Percentiles rank a stretch among this genome's conserved stretches.
Conservation (phyloP, 2,113 vertebrate genomes). For the Chloebia gouldiae region DNA sequence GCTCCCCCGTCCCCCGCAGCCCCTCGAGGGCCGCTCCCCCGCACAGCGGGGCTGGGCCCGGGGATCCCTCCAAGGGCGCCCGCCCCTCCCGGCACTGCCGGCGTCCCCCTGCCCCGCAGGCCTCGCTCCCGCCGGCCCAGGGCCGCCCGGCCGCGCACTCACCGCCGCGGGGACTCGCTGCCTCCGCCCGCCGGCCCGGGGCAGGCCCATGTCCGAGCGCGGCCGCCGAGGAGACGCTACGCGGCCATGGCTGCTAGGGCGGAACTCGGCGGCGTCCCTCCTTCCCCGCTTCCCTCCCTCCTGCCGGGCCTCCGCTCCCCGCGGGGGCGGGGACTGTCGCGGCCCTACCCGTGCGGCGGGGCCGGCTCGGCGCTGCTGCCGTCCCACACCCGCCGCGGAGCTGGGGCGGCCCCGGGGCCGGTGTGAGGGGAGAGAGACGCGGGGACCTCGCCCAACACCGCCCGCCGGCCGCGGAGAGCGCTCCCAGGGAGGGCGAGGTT, state of each 20-base stretch:
- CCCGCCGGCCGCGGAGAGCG: neutral
- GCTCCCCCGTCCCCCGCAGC: neutral
- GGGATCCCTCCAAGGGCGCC: neutral
- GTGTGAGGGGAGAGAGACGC: neutral
- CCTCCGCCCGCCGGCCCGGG: neutral
- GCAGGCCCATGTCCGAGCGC: constrained; percentile 50
- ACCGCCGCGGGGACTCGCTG: constrained; percentile 1
- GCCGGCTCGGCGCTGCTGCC: accelerated
- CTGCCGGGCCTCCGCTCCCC: neutral
- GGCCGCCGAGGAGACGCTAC: neutral
- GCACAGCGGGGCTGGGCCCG: neutral
- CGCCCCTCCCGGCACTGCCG: neutral
- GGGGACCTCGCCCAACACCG: neutral
- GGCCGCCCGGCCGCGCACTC: neutral
- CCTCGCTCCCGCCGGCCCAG: neutral
- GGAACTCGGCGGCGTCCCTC: neutral
- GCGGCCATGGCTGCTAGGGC: constrained; percentile 36
- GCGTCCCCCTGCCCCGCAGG: neutral
- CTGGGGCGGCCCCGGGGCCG: neutral
- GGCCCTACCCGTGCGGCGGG: neutral
- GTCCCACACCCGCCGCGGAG: accelerated
- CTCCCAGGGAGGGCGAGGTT: accelerated
- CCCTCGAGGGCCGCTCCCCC: neutral
- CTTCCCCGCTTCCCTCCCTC: neutral
- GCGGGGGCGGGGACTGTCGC: neutral